These are phyloP conservation scores for Tiliacea aurago DNA, from an alignment of 2,888 invertebrate genomes.

Conservation along the genomic window DNA sequence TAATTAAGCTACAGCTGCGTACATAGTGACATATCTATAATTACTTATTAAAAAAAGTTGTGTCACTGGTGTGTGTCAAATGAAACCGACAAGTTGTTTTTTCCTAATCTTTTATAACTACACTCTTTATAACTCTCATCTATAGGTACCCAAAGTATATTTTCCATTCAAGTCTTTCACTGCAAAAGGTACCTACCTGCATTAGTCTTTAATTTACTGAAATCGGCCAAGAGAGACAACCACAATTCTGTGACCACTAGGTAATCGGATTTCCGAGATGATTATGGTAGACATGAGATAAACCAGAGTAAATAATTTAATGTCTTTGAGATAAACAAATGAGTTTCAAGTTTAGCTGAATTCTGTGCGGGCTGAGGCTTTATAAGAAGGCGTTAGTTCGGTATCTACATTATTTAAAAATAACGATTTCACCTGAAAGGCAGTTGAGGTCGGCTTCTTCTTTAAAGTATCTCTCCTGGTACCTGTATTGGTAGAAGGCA, in stretches of 20 bases:
- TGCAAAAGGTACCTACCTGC: too few species aligned
- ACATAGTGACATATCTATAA: too few species aligned
- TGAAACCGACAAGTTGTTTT: too few species aligned
- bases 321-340: background rate
- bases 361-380: background rate
- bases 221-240: background rate
- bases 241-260: background rate
- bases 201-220: too few species aligned
- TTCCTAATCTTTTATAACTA: too few species aligned
- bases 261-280: background rate
- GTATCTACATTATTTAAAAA: background rate
- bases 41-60: too few species aligned
- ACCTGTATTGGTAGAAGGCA: conserved; percentile 90
- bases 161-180: too few species aligned
- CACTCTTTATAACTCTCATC: too few species aligned
- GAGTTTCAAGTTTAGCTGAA: background rate
- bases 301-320: too few species aligned
- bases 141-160: too few species aligned
- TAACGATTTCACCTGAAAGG: conserved; percentile 84
- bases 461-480: conserved; percentile 90
- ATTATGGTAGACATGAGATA: background rate
- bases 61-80: too few species aligned
- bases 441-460: conserved; percentile 89
- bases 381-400: background rate
- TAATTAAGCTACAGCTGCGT: too few species aligned